phyloP scores from a whole-genome alignment of 2,113 vertebrate species.

The Acanthisitta chloris region DNA sequence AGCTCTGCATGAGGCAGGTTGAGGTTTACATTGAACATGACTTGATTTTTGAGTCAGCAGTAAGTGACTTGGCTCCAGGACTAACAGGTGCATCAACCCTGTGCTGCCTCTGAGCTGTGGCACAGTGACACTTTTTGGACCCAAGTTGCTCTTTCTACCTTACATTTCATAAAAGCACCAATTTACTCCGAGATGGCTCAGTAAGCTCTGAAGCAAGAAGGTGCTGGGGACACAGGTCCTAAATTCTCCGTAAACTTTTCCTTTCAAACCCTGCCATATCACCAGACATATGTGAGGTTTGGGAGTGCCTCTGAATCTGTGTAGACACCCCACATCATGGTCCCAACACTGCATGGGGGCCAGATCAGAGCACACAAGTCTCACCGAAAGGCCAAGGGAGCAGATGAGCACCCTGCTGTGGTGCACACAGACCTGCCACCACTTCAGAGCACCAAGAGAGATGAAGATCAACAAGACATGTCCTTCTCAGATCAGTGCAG shows the following conservation, averaged over 20 bases:
- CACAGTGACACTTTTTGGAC: neutral
- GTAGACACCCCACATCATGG: fast-evolving
- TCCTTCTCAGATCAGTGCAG: neutral
- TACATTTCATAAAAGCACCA: neutral
- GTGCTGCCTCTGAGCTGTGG: fast-evolving
- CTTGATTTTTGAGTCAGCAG: neutral
- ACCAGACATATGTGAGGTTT: neutral
- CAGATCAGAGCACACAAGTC: neutral
- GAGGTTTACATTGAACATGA: neutral
- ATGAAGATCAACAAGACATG: fast-evolving
- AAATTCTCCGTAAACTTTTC: neutral
- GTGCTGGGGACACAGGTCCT: neutral
- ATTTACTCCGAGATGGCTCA: neutral
- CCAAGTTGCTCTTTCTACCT: fast-evolving
- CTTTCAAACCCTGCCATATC: neutral
- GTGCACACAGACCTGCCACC: fast-evolving
- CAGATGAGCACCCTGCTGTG: fast-evolving
- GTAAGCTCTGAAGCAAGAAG: neutral
- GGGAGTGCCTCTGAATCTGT: fast-evolving
- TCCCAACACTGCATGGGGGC: fast-evolving
- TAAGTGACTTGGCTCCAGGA: neutral
- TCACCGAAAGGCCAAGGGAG: fast-evolving
- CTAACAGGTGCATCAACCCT: neutral
- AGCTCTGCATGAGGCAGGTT: neutral
- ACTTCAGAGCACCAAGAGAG: neutral